Base-by-base conservation (phyloP, 2,888 invertebrate species). In the Micoletzkya japonica region DNA sequence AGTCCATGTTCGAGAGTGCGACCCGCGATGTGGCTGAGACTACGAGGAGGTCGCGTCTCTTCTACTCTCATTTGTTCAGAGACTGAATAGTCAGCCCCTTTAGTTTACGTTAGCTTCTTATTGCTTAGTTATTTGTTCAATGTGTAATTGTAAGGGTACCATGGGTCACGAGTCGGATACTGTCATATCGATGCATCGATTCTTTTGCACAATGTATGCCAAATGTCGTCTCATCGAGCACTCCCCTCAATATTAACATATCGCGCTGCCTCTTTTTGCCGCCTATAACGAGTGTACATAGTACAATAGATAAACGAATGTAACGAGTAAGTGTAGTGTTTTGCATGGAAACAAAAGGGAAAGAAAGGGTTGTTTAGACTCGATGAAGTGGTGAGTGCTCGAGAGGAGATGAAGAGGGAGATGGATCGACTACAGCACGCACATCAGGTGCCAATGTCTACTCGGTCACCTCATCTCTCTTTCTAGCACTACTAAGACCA, bases 11-110 rank as follows among this genome's bases (percentile, higher is more conserved):
- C 44, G 79, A 79, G 54, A 66, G 73, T 7, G 74, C 77, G 2
- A 76, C 76, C 2, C 73, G 76, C 4, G 79, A 79, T 71, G 79
- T 77, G 32, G 74, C 77, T 32, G 77, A 76, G 69, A 74, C 76
- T n/a, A 75, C 76, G 14, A 56, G 76, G 70, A 79, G 79, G 79
- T 79, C 76, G 14, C 36, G 67, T 17, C 54, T 39, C 10, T 44
- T 67, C 3, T 67, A 67, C 24, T 54, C 67, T 1, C 24, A 57
- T 39, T 24, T 67, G 30, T 67, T 67, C 52, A 50, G 34, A 52
- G 63, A 64, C 14, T 64, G 57, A 57, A 30, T 4, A n/a, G n/a
- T n/a, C n/a, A n/a, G n/a, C n/a, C n/a, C n/a, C n/a, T n/a, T n/a
- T n/a, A n/a, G n/a, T n/a, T n/a, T n/a, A n/a, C n/a, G n/a, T 20